Base-by-base conservation (phyloP, 2,888 invertebrate genomes). In the Atrina japonica region DNA sequence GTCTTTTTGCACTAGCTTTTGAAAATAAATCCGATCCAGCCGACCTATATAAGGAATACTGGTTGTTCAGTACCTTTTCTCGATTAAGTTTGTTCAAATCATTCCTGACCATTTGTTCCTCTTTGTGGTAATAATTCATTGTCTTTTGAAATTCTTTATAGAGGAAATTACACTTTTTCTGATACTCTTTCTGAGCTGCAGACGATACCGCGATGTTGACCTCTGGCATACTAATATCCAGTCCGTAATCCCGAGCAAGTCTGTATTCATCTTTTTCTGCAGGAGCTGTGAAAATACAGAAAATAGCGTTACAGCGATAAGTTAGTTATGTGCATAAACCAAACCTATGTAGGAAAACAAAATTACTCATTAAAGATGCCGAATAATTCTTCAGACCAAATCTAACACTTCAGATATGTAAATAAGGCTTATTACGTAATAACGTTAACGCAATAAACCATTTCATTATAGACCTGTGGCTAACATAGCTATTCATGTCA, bases 141-240 rank as follows among this genome's bases (percentile, higher is more conserved):
- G 77, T 82, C 23, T 78, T 72, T 7, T 81, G 66, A 64, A 85
- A 85, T 50, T 83, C 81, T 29, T 77, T 73, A 58, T 85, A 85
- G 3, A 85, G 68, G 25, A 72, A 64, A 5, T 68, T 56, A 52
- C 83, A 83, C 64, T 76, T 70, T 29, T 81, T 75, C 66, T 81
- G 75, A 59, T 82, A 83, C n/a, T 81, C 82, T 59, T 73, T 76
- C 60, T 83, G 80, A 11, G 75, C 80, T n/a, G 80, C 80, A 11
- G 77, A 77, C 16, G 85, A 81, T 18, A 81, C 73, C 7, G 81
- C 83, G 60, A 83, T 69, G 41, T 75, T 82, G 1, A 80, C 80
- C 23, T 81, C 80, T 14, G 83, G 78, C 77, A 83, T 83, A 2
- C 82, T 83, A 53, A 85, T 83, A 70, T 85, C 85, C 55, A 83